Evolutionary conservation across 2,797 vertebrate genomes (phyloP), one percentile per base, ranked within the genome.

Genomic region (Galaxias olidus): DNA sequence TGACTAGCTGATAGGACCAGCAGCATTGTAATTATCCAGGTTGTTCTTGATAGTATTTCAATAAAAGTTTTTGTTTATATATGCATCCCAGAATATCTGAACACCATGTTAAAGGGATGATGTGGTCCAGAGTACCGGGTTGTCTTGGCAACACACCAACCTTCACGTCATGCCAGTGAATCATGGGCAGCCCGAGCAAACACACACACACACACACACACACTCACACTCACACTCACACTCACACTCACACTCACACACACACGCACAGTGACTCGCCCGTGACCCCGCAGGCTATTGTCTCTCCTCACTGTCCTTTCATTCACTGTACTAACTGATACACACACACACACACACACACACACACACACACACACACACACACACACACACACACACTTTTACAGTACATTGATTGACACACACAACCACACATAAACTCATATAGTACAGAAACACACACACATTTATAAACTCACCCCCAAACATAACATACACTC

Each of bases 131-230:
- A 50, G 47, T 20, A 62, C 61, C 12, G 58, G 64, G 60, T 49
- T 57, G 60, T 74, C 41, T 46, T 18, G 20, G 49, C 69, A 20
- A 65, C 52, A 70, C 59, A 72, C 52, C 55, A 62, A 43, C 49
- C 64, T 9, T 75, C 61, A 66, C 59, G 57, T 77, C 75, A 75
- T 58, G 40, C 57, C 68, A 64, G 46, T 52, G 66, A 70, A 46
- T 61, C 50, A 68, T 59, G 41, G 49, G 57, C 53, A 30, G 19
- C 55, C 55, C 14, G 30, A 6, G 30, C 30, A 30, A 30, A 30
- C 30, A 49, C 59, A 9, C 0, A 1, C 17, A 67, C 10, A 49
- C 18, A n/a, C 0, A 56, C 53, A 48, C 18, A 56, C 59, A 40
- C 59, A 56, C 54, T 30, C 54, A 56, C 49, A 51, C 57, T 40